These are phyloP conservation scores for Peromyscus polionotus DNA, from an alignment of 2,113 vertebrate genomes.

Conservation along the genomic window DNA sequence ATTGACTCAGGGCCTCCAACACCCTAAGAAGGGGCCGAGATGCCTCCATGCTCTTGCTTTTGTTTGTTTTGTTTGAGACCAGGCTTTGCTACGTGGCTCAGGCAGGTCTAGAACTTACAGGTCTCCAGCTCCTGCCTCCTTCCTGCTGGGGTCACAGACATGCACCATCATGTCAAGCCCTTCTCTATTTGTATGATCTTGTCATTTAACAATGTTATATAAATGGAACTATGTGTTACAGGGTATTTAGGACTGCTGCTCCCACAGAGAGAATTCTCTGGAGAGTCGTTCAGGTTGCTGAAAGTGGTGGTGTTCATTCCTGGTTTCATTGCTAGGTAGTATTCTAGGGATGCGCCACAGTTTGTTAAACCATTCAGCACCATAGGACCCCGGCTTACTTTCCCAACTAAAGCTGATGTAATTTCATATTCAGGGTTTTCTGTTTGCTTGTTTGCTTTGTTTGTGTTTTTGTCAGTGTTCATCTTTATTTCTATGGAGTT, in stretches of 20 bases:
- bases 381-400: background rate
- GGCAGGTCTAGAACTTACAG: background rate
- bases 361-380: background rate
- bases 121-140: background rate
- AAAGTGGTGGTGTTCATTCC: background rate
- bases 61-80: background rate
- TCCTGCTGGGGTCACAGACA: background rate
- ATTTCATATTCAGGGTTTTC: background rate
- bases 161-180: background rate
- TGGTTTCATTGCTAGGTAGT: background rate
- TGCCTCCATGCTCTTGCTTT: background rate
- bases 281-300: background rate
- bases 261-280: background rate
- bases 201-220: background rate
- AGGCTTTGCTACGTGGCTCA: background rate
- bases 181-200: background rate
- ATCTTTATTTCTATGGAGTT: background rate
- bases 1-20: too few species aligned
- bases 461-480: background rate
- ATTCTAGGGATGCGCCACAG: background rate
- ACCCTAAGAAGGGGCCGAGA: background rate
- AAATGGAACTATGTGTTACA: background rate
- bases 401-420: background rate
- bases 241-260: background rate
- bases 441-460: background rate